Evolutionary conservation across 2,888 invertebrate species (phyloP), one percentile per base, ranked within the genome.

Genomic region (Habroteleia sp.): DNA sequence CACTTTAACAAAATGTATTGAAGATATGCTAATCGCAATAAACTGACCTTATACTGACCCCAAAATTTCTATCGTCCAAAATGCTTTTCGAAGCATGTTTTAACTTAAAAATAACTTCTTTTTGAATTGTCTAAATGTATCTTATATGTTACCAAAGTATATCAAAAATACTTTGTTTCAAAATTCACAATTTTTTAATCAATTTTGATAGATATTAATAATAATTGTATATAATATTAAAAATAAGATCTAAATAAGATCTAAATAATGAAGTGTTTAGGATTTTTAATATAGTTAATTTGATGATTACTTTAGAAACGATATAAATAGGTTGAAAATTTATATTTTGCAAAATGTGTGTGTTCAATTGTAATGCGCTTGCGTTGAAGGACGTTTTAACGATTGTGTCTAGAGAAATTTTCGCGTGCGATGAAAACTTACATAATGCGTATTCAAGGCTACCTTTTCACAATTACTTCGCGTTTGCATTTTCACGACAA

Each of bases 371-470:
- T 23, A 52, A 52, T 29, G 35, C 39, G 63, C 48, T n/a, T 60
- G 46, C 63, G 58, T 52, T 63, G 76, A 76, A 76, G 76, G 76
- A 62, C 72, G 31, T 27, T 25, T 42, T 63, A 56, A 68, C 63
- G 63, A 76, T 75, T 76, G 75, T 76, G 54, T 56, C 76, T 68
- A 72, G 72, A 72, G 76, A 76, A 76, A 76, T 76, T 76, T 72
- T 76, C 76, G 72, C 76, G 76, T 76, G 72, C 72, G 76, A 72
- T 68, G 72, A 72, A 72, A 76, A 72, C 63, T 76, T 76, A 72
- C 68, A 72, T 72, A 76, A 76, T 63, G 68, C 63, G 72, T 63
- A 71, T 66, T 66, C 76, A 68, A 76, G 76, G 76, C 72, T 68
- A 39, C 72, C 56, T 72, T 76, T 76, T 76, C 68, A 72, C 76